Evolutionary conservation across 2,113 vertebrate genomes (phyloP), one percentile per base, ranked within the genome.

Genomic region (Ailuropoda melanoleuca): DNA sequence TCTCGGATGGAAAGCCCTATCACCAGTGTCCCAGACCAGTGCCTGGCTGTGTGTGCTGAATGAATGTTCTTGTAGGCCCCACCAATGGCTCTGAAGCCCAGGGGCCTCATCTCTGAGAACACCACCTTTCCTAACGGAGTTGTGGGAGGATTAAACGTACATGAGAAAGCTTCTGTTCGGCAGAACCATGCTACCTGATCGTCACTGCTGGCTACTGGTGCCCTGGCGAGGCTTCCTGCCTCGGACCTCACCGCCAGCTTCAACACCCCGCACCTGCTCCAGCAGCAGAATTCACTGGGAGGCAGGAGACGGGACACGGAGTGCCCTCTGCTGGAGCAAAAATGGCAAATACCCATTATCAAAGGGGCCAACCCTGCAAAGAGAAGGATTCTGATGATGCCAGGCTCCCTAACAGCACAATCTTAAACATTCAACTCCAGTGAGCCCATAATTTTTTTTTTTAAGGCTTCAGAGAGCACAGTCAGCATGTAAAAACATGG

Each of bases 251-350:
- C 14, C 17, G 14, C 11, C 26, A 34, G 46, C 8, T 56, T 60
- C 62, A 29, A 34, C 12, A 12, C 50, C 75, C 31, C 18, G 1
- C 15, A 37, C n/a, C 0, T n/a, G 31, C 31, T 37, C 56, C 13
- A 3, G 3, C 11, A 53, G 50, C 37, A 43, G 31, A 34, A 68
- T 34, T 37, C 19, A 50, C 0, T 4, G 75, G 23, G 12, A 15
- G 50, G 37, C 5, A 21, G n/a, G 37, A 83, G 83, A 74, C 0
- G 94, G 83, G 84, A 66, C 4, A 19, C 3, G 29, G 31, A 80
- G 86, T 34, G 66, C 92, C 96, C 96, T 96, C 93, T 97, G 82
- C 93, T 95, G 95, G 95, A 94, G 46, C 21, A 23, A 43, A 13
- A 72, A 11, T 37, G 55, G 43, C 90, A 68, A 80, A 68, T 4